Percentiles rank a stretch among this genome's conserved stretches.
Conservation (phyloP, 2,113 vertebrate genomes). For the Muntiacus reevesi region DNA sequence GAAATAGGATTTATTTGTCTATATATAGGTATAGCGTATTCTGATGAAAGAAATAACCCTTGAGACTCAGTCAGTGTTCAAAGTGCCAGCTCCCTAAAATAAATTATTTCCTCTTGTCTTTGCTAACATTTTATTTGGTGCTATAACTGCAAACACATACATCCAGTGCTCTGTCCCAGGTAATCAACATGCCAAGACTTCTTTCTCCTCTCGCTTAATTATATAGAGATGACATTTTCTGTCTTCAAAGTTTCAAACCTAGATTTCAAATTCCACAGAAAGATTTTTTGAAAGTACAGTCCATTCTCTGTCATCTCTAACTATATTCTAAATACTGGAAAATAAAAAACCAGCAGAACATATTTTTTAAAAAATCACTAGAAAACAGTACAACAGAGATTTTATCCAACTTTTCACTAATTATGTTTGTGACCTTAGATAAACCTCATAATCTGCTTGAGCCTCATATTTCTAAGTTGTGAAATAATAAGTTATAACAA, state of each 20-base stretch:
- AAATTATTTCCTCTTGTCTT: background rate
- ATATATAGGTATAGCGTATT: background rate
- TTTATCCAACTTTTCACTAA: background rate
- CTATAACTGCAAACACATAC: background rate
- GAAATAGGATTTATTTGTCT: background rate
- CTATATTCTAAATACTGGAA: background rate
- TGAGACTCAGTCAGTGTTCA: background rate
- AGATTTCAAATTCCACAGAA: background rate
- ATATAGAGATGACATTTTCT: background rate
- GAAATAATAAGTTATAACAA: background rate
- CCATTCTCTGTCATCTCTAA: background rate
- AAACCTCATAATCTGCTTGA: background rate
- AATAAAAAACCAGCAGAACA: background rate
- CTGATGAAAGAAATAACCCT: background rate
- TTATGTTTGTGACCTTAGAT: background rate
- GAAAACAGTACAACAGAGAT: background rate
- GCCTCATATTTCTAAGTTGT: background rate
- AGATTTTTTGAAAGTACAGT: background rate
- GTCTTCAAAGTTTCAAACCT: background rate
- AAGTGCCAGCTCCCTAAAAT: background rate
- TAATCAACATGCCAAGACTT: background rate
- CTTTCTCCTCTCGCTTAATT: background rate
- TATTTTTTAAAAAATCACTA: background rate
- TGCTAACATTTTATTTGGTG: background rate
- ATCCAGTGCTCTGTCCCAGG: background rate